These are phyloP conservation scores for Eilema griseolum DNA, from an alignment of 2,888 invertebrate species.

Conservation along the genomic window DNA sequence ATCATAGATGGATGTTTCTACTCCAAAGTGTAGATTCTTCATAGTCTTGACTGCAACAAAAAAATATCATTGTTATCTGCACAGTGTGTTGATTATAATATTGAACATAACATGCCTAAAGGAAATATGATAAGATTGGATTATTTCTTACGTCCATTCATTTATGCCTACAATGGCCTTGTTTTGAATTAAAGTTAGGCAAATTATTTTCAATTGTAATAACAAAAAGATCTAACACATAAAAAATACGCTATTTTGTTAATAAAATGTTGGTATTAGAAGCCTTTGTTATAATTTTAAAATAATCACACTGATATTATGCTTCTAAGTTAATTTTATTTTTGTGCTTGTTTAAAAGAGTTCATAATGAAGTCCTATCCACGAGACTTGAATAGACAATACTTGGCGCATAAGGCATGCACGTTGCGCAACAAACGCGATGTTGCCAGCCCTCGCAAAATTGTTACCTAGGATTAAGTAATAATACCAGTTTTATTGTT, in stretches of 20 bases:
- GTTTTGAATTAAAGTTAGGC: not conserved
- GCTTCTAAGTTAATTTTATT: too few relatives aligned
- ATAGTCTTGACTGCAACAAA: slow-evolving; percentile 75
- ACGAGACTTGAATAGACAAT: too few relatives aligned
- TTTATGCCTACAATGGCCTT: not conserved
- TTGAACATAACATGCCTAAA: not conserved
- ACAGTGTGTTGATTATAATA: not conserved
- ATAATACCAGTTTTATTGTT: too few relatives aligned
- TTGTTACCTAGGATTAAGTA: too few relatives aligned
- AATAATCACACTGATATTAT: not conserved
- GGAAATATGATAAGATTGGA: not conserved
- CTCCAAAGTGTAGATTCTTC: slow-evolving; percentile 34
- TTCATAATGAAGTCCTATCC: not conserved
- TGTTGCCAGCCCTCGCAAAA: too few relatives aligned
- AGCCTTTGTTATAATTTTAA: not conserved
- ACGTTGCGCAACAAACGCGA: too few relatives aligned
- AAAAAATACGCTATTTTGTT: not conserved
- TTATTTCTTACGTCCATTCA: not conserved
- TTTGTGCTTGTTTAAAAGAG: not conserved
- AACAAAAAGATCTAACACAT: not conserved
- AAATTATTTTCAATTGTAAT: not conserved
- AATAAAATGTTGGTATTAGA: not conserved
- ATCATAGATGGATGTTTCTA: not conserved
- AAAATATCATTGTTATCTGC: slow-evolving; percentile 23
- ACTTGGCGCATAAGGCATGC: too few relatives aligned